Evolutionary conservation across 2,888 invertebrate genomes (phyloP), one percentile per base, ranked within the genome.

Genomic region (Mesopsocus fuscifrons): DNA sequence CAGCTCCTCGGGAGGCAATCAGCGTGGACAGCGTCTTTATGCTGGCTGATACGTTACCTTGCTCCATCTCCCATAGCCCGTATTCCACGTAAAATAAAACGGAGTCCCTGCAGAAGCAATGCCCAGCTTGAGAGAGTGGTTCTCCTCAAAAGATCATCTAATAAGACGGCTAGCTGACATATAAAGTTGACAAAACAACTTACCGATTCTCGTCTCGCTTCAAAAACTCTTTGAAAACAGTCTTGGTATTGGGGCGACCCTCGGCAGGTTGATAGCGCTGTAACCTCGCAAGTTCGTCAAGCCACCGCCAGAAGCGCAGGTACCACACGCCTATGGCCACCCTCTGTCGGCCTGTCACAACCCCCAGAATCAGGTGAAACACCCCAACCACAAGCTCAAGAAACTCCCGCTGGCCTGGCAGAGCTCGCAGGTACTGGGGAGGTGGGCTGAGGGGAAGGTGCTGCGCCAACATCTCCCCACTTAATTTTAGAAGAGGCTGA

Each of bases 251-350:
- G 9, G 6, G 17, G 15, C 38, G 17, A 13, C 21, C 38, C 5
- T 5, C 18, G 5, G 38, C 18, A 20, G 21, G 21, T 20, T 38
- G n/a, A 17, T 17, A 17, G 6, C 17, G 8, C n/a, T 20, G 18
- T 6, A 20, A 5, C 21, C 21, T 15, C 9, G 17, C 38, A n/a
- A 38, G 11, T 3, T 20, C 4, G 18, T 38, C 21, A 38, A 38
- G 17, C 38, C 38, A 38, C 5, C 38, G 6, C n/a, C n/a, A 20
- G 20, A 38, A 38, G n/a, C 38, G 38, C 18, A 38, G 38, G 20
- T 21, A 38, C 38, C 38, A 38, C 17, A 18, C 21, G 4, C 38
- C 20, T 4, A 38, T 18, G 11, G 20, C 38, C 11, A 17, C 6
- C n/a, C 18, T 15, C 18, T 38, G 17, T 18, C 38, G 17, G 5